These are phyloP conservation scores for Enteromius afrohamiltoni DNA, from an alignment of 2,797 vertebrate species.

Conservation along the genomic window DNA sequence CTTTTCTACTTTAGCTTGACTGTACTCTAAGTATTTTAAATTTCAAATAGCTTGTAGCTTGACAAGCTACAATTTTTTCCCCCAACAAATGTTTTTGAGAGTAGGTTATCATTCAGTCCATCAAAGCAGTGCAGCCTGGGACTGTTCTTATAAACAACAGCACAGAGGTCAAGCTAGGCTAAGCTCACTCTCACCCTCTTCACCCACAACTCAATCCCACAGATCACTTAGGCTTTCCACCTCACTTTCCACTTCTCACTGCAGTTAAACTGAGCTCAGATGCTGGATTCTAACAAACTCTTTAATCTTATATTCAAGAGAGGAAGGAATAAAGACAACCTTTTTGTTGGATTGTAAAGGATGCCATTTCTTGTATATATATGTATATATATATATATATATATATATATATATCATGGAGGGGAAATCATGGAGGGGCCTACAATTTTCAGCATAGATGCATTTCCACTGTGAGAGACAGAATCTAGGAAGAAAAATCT, in stretches of 20 bases:
- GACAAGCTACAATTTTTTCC: background rate
- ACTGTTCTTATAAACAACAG: background rate
- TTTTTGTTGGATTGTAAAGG: background rate
- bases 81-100: background rate
- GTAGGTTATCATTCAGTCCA: conserved; percentile 6
- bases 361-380: background rate
- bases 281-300: conserved; percentile 12
- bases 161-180: conserved; percentile 57
- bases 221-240: conserved; percentile 60
- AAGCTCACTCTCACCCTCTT: conserved; percentile 62
- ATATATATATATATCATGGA: too few species aligned
- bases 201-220: conserved; percentile 55
- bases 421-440: too few species aligned
- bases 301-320: background rate
- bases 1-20: background rate
- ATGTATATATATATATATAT: too few species aligned
- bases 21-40: background rate
- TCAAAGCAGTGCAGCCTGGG: background rate
- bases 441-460: too few species aligned
- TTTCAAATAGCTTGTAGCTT: background rate
- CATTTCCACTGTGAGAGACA: too few species aligned
- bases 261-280: background rate
- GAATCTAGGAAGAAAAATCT: too few species aligned
- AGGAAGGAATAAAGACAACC: background rate
- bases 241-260: conserved; percentile 31